phyloP scores from a whole-genome alignment of 2,797 vertebrate genomes.

The Sebastiscus albofasciatus region DNA sequence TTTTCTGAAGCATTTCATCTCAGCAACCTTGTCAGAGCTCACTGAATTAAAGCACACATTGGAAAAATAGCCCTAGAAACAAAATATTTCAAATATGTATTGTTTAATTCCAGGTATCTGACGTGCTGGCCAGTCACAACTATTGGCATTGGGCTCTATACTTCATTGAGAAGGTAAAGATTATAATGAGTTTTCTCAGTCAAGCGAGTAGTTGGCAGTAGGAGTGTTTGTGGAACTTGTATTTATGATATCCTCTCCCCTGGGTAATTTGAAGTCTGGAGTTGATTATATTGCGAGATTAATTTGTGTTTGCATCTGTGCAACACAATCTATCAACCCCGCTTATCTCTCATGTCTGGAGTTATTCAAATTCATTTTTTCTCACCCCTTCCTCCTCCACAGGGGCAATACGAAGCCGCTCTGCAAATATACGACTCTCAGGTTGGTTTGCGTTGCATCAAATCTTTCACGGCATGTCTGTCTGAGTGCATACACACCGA shows the following conservation, averaged over 20 bases:
- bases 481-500: not conserved
- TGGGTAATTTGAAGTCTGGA: constrained; percentile 57
- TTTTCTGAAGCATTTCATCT: not conserved
- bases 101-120: constrained; percentile 80
- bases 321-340: constrained; percentile 38
- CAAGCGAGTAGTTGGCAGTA: constrained; percentile 35
- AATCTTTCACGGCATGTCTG: not conserved
- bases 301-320: constrained; percentile 64
- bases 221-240: constrained; percentile 41
- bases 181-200: constrained; percentile 58
- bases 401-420: constrained; percentile 93
- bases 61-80: not conserved
- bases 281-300: constrained; percentile 68
- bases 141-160: constrained; percentile 98
- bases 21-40: not conserved
- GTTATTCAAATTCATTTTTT: constrained; percentile 21
- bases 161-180: constrained; percentile 92
- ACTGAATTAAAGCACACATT: not conserved
- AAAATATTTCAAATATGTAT: constrained; percentile 12
- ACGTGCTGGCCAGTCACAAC: constrained; percentile 92
- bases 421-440: constrained; percentile 89
- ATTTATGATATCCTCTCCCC: constrained; percentile 54
- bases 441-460: constrained; percentile 80
- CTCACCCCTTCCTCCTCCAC: constrained; percentile 45
- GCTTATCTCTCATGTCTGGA: constrained; percentile 23